Evolutionary conservation across 2,888 invertebrate species (phyloP).

Genomic region (Zaprionus bogoriensis): DNA sequence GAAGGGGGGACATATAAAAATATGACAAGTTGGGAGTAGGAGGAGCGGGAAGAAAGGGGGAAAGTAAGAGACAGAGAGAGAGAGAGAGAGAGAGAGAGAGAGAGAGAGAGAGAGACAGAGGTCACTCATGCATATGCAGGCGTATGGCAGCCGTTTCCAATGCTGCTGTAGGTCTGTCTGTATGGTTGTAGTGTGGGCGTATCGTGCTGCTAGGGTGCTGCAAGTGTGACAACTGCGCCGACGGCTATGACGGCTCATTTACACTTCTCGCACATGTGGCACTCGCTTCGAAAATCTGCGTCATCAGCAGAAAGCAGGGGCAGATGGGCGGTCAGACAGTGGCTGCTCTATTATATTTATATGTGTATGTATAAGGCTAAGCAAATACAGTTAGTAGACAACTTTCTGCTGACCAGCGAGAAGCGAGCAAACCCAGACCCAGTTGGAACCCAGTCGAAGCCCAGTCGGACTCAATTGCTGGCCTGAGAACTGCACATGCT

Average conservation of each 20-base stretch:
- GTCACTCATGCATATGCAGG: constrained; percentile 43
- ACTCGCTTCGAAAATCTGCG: constrained; percentile 63
- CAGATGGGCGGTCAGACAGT: background rate
- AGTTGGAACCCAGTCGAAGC: too few relatives aligned
- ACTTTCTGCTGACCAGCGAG: constrained; percentile 52
- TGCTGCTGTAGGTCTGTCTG: constrained; percentile 13
- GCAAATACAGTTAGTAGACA: constrained; percentile 64
- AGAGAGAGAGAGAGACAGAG: background rate
- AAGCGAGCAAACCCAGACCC: background rate
- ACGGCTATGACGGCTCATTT: constrained; percentile 75
- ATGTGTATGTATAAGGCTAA: constrained; percentile 48
- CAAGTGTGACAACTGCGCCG: constrained; percentile 71
- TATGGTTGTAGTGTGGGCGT: background rate
- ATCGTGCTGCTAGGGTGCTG: too few relatives aligned
- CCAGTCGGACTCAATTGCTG: background rate
- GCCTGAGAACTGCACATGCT: background rate
- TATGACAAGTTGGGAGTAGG: constrained; percentile 50
- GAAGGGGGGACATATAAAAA: constrained; percentile 45
- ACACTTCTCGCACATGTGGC: constrained; percentile 47
- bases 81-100: background rate
- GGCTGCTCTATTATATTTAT: constrained; percentile 52
- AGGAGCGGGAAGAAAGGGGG: too few relatives aligned
- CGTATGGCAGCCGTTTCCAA: too few relatives aligned
- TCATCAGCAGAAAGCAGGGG: constrained; percentile 64
- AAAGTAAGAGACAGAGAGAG: background rate